Evolutionary conservation across 2,797 vertebrate species (phyloP), one percentile per base, ranked within the genome.

Genomic region (Diceros bicornis): DNA sequence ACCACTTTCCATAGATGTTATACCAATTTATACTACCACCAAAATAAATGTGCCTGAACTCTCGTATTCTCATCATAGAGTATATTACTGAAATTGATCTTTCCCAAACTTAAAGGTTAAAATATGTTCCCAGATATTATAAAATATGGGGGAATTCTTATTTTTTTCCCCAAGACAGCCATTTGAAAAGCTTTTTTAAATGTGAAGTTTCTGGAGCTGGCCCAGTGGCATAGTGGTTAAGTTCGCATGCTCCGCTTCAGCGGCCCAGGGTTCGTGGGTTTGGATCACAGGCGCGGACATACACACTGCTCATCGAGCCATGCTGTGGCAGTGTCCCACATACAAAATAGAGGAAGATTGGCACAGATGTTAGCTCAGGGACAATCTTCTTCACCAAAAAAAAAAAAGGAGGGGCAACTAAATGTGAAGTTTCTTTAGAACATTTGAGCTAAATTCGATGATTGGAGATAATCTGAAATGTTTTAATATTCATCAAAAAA

Each of bases 61-160:
- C 4, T 72, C 50, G 25, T 8, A 20, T 55, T 77, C 44, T 81
- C 61, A 81, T 17, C 25, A 34, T 27, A 96, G 23, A 61, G 6
- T 12, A 23, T n/a, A 34, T 55, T 57, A 77, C 17, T 27, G 85
- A 71, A 85, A 41, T 21, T 21, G 10, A 90, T 57, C 13, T 77
- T 85, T 81, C 72, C 14, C 68, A 77, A 79, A 93, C 47, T 17
- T 17, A 34, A 92, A 96, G 11, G 75, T 96, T 94, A 62, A 52
- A 71, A 66, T 23, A 47, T 69, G 37, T 84, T 66, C 25, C 32
- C 44, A 86, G 21, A 14, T 55, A 93, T 37, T 68, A 50, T 27
- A 78, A 77, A 77, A 34, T 29, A 20, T 29, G 6, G 68, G 6
- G 34, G 41, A 57, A 14, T 11, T 83, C 47, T 86, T 71, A 27